These are phyloP conservation scores for Liopterus haemorrhoidalis DNA, from an alignment of 2,888 invertebrate species.

Conservation along the genomic window DNA sequence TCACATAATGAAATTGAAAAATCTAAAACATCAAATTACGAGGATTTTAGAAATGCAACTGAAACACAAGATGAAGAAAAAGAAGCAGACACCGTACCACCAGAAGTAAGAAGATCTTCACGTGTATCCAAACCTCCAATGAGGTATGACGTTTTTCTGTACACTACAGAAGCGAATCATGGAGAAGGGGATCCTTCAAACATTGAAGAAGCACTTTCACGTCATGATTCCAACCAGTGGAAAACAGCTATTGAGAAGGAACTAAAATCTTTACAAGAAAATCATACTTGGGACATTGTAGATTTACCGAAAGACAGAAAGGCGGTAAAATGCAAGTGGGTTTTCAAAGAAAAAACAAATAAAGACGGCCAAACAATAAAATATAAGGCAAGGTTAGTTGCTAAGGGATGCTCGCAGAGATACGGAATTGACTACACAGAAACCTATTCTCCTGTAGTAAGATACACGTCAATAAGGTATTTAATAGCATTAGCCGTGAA, in stretches of 20 bases:
- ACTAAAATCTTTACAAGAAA: conserved; percentile 16
- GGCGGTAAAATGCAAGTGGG: conserved; percentile 13
- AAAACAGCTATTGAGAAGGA: conserved; percentile 28
- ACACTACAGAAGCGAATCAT: too few relatives aligned
- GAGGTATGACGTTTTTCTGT: conserved; percentile 22
- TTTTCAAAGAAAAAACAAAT: conserved; percentile 8
- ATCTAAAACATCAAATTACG: conserved; percentile 21
- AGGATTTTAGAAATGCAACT: conserved; percentile 15
- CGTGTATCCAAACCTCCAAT: conserved; percentile 23
- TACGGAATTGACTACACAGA: conserved; percentile 7
- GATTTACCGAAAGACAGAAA: conserved; percentile 20
- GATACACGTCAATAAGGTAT: conserved; percentile 1
- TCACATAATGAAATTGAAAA: neutral
- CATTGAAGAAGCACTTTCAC: conserved; percentile 4
- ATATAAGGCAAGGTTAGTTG: conserved; percentile 9
- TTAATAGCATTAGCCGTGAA: too few relatives aligned
- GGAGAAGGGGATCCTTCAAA: conserved; percentile 2
- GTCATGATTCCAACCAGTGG: conserved; percentile 17
- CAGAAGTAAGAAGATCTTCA: conserved; percentile 25
- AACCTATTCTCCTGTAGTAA: conserved; percentile 15
- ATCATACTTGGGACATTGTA: conserved; percentile 25
- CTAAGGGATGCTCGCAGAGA: conserved; percentile 17
- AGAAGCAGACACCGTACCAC: conserved; percentile 10
- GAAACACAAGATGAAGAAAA: too few relatives aligned
- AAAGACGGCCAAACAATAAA: neutral